Evolutionary conservation across 2,797 vertebrate species (phyloP).

Genomic region (Cossypha caffra): DNA sequence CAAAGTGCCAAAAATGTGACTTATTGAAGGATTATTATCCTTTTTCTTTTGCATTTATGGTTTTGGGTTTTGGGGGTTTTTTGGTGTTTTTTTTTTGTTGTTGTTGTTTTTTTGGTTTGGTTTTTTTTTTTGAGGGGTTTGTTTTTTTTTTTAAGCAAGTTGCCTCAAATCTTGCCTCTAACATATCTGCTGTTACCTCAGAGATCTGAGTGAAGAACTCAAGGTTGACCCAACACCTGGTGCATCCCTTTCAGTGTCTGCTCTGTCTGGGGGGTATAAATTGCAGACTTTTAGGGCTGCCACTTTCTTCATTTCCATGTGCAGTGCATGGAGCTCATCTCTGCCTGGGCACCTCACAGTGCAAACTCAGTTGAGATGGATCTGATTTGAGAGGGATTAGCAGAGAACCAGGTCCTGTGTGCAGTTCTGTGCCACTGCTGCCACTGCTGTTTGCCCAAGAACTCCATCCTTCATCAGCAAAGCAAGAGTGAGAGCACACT

Average conservation of each 20-base stretch:
- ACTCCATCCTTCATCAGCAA: neutral
- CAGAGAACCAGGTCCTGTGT: neutral
- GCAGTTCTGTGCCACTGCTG: neutral
- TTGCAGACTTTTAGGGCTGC: neutral
- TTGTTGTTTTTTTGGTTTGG: too few relatives aligned
- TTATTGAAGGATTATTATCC: fast-evolving
- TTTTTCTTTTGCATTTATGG: neutral
- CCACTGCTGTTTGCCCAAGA: neutral
- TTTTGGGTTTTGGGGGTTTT: too few relatives aligned
- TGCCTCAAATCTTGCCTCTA: neutral
- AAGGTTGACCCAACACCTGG: fast-evolving
- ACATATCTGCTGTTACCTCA: neutral
- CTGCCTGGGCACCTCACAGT: neutral
- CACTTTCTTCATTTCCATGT: neutral
- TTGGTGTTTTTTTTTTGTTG: neutral
- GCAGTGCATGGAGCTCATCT: neutral
- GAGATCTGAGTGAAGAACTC: neutral
- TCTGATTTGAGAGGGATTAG: neutral
- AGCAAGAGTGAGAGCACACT: neutral
- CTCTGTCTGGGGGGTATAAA: neutral
- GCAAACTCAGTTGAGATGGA: neutral
- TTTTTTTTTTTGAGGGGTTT: too few relatives aligned
- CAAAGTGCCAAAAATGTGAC: neutral
- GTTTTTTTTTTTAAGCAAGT: neutral
- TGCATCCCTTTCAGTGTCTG: neutral